Evolutionary conservation across 2,113 vertebrate genomes (phyloP), one percentile per base, ranked within the genome.

Genomic region (Anolis sagrei): DNA sequence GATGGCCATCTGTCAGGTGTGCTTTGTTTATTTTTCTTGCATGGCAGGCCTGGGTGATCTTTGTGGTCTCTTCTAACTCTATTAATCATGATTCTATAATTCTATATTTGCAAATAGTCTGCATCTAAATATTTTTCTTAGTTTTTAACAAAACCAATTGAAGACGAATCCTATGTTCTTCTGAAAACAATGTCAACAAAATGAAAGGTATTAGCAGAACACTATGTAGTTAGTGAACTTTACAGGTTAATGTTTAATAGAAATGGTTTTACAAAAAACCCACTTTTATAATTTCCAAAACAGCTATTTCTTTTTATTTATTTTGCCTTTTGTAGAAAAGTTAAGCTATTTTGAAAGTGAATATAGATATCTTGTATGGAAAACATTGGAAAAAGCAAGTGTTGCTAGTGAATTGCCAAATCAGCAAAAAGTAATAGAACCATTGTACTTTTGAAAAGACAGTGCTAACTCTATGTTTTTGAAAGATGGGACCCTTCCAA

Each of bases 361-460:
- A 73, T 13, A 14, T 4, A 51, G 32, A 13, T n/a, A 54, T 19
- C 34, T 23, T 70, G 0, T 19, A 73, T 5, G 4, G 19, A 51
- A 16, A 82, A 2, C 39, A 66, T 27, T 2, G 23, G 73, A 66
- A 86, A 84, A 68, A 78, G 25, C 36, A 88, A 0, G 5, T 25
- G 51, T 21, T 48, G 58, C 9, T 87, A 88, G 69, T 29, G 61
- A n/a, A 68, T 44, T 66, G 23, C 79, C 70, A 32, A 78, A 88
- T 13, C 21, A 72, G 29, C 48, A 80, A 75, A 14, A 14, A 58
- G 13, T 18, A 58, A 58, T 58, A 58, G 54, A 18, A 58, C 54
- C 54, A 58, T 16, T 58, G 54, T 58, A 58, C 54, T 18, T 58
- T 68, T 68, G 27, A n/a, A 68, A 68, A 68, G 25, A 13, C n/a